Conservation (phyloP, 2,888 invertebrate genomes). For the Diabrotica balteata region DNA sequence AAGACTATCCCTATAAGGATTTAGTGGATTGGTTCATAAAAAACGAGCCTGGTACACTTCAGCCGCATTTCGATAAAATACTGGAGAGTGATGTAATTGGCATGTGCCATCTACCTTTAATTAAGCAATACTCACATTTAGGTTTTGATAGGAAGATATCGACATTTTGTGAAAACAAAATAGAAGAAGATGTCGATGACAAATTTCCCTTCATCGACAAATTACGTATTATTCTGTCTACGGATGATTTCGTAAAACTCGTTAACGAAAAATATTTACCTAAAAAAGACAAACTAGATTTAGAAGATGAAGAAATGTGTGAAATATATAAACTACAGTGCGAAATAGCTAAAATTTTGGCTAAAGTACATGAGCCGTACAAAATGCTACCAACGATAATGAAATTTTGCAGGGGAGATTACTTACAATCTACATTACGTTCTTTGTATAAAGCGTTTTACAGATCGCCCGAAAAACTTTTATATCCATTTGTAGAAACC, state of each 20-base stretch:
- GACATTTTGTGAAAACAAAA: slow-evolving; percentile 22
- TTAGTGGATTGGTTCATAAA: slow-evolving; percentile 27
- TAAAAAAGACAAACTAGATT: slow-evolving; percentile 35
- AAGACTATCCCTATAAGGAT: neutral
- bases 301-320: slow-evolving; percentile 31
- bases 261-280: slow-evolving; percentile 37
- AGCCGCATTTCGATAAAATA: slow-evolving; percentile 28
- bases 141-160: slow-evolving; percentile 22
- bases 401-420: slow-evolving; percentile 43
- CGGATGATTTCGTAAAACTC: slow-evolving; percentile 36
- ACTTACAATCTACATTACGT: slow-evolving; percentile 35
- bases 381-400: slow-evolving; percentile 35
- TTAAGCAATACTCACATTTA: slow-evolving; percentile 34
- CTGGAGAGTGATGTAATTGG: neutral
- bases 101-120: neutral
- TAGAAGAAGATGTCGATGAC: slow-evolving; percentile 12
- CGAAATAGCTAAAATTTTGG: slow-evolving; percentile 28
- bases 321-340: slow-evolving; percentile 38
- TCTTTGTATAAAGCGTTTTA: slow-evolving; percentile 40
- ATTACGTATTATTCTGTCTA: slow-evolving; percentile 33
- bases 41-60: slow-evolving; percentile 32
- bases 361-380: slow-evolving; percentile 28
- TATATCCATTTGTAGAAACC: slow-evolving; percentile 29
- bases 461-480: slow-evolving; percentile 36
- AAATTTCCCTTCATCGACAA: slow-evolving; percentile 19